Evolutionary conservation across 2,113 vertebrate species (phyloP), one percentile per base, ranked within the genome.

Genomic region (Promerops cafer): DNA sequence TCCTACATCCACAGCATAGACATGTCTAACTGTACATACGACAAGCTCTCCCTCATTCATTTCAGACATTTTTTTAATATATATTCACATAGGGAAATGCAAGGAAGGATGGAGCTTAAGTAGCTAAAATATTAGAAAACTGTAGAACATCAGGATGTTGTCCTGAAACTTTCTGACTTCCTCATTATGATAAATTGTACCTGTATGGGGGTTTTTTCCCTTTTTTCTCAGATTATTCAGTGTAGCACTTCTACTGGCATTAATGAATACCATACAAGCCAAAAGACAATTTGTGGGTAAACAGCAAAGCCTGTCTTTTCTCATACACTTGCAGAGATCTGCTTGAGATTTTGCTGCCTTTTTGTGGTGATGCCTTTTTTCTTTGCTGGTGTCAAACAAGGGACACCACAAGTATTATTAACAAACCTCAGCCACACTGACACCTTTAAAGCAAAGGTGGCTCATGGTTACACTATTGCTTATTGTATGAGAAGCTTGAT

Each of bases 1-100:
- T 68, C 53, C 16, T 50, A 16, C 19, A 35, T 20, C 16, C 22
- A 39, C 5, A 35, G 11, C 20, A 75, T 3, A 56, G 20, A 28
- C 6, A 28, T 47, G 30, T 50, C 10, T 66, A 39, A 50, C 24
- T 31, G 10, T 31, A 53, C 0, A 0, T 30, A 31, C 1, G 1
- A 87, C 18, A 84, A 87, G 6, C 1, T 66, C 6, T 77, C 8
- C 40, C 15, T 75, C 2, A 0, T 17, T 40, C 11, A 1, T 2
- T 89, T 68, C 30, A 28, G 16, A 27, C 1, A 5, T 27, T 57
- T 28, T 27, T 30, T 21, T 14, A 60, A 52, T 69, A 9, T 6
- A 49, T 74, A 44, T 37, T 16, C 6, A 5, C 7, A 9, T 28
- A 13, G 15, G 30, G 81, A 64, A 80, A 61, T 24, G 3, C 12